These are phyloP conservation scores for Actinemys pallida DNA, from an alignment of 2,113 vertebrate genomes.

Conservation along the genomic window DNA sequence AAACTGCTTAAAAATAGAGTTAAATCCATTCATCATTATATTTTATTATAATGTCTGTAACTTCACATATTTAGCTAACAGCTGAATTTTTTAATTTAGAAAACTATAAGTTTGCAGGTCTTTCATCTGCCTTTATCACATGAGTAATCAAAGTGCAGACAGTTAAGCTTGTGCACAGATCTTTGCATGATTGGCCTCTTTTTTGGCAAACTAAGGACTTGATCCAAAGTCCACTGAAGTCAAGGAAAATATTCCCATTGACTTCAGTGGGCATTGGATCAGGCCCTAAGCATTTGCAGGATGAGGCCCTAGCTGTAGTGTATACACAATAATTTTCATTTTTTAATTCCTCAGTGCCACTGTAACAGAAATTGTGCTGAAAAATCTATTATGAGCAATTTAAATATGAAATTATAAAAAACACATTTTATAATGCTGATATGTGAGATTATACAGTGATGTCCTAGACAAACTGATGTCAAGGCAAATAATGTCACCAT, in stretches of 20 bases:
- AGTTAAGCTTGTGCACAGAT: neutral
- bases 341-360: neutral
- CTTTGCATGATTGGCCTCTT: neutral
- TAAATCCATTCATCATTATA: neutral
- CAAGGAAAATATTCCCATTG: neutral
- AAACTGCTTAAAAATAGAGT: neutral
- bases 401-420: neutral
- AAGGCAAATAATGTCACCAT: neutral
- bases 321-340: neutral
- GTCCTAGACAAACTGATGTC: neutral
- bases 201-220: neutral
- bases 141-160: neutral
- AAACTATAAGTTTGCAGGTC: neutral
- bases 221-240: neutral
- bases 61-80: neutral
- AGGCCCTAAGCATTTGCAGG: neutral
- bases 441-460: slow-evolving; percentile 26
- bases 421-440: neutral
- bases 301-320: neutral
- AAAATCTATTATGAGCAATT: neutral
- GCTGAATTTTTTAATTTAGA: neutral
- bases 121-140: neutral
- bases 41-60: neutral
- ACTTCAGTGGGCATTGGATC: neutral
- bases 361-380: neutral